Conservation (phyloP, 1,140 invertebrate genomes). For the Drosophila nigrodunni region DNA sequence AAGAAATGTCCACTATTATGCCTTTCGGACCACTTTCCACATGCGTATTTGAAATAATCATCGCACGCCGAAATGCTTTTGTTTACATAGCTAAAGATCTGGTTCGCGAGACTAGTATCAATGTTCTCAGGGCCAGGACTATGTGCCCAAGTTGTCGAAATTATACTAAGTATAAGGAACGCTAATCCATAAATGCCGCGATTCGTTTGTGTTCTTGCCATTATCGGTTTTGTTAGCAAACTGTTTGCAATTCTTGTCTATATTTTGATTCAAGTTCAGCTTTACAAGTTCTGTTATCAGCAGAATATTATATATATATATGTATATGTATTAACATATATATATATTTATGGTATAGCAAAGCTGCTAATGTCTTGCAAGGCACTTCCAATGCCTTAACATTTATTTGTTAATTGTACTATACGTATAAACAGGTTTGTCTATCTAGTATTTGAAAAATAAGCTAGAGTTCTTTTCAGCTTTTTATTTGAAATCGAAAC, state of each 20-base stretch:
- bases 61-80: conserved; percentile 50
- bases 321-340: no score
- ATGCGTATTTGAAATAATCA: conserved; percentile 70
- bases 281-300: conserved; percentile 8
- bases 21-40: conserved; percentile 60
- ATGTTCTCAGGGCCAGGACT: not conserved
- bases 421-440: not conserved
- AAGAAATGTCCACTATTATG: conserved; percentile 45
- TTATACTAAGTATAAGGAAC: not conserved
- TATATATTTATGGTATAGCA: not conserved
- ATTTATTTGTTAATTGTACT: no score
- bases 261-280: not conserved
- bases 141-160: not conserved
- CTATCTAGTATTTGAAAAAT: no score
- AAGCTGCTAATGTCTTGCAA: conserved; percentile 10
- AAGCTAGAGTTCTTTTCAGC: no score
- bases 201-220: conserved; percentile 9
- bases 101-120: conserved; percentile 26
- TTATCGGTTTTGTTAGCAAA: conserved; percentile 10
- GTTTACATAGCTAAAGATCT: conserved; percentile 59
- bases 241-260: conserved; percentile 2
- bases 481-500: no score
- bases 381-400: no score
- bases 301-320: not conserved
- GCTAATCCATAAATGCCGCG: not conserved